phyloP scores from a whole-genome alignment of 1,140 invertebrate genomes.

The Eufriesea mexicana region DNA sequence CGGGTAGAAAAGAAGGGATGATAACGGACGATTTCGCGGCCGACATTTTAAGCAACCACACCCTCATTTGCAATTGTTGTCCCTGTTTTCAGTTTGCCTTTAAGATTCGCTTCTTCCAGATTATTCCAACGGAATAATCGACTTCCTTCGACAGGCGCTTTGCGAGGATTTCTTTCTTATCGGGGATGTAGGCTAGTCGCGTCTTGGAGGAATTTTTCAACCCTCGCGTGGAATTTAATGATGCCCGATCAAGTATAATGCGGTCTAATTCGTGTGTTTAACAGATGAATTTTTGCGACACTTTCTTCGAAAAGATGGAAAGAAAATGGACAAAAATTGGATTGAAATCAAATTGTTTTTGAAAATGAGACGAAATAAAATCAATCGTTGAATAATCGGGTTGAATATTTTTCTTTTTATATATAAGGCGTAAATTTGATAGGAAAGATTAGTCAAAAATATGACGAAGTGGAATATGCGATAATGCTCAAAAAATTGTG shows the following conservation, averaged over 20 bases:
- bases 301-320: too few species aligned
- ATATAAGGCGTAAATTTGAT: too few species aligned
- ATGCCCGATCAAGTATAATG: not conserved
- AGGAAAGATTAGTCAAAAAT: too few species aligned
- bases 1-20: conserved; percentile 12
- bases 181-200: not conserved
- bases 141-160: conserved; percentile 31
- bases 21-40: conserved; percentile 55
- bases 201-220: not conserved
- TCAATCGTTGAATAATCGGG: too few species aligned
- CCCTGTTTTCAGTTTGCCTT: conserved; percentile 38
- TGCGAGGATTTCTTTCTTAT: not conserved
- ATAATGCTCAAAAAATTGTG: too few species aligned
- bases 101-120: conserved; percentile 27
- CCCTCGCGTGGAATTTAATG: not conserved
- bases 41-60: conserved; percentile 72
- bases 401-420: too few species aligned
- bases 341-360: too few species aligned
- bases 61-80: conserved; percentile 58
- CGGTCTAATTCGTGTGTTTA: not conserved
- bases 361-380: too few species aligned
- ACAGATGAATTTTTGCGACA: not conserved
- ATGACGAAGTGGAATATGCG: too few species aligned
- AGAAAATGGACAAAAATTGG: too few species aligned
- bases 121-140: conserved; percentile 15